Evolutionary conservation across 2,797 vertebrate species (phyloP).

Genomic region (Urocyon cinereoargenteus): DNA sequence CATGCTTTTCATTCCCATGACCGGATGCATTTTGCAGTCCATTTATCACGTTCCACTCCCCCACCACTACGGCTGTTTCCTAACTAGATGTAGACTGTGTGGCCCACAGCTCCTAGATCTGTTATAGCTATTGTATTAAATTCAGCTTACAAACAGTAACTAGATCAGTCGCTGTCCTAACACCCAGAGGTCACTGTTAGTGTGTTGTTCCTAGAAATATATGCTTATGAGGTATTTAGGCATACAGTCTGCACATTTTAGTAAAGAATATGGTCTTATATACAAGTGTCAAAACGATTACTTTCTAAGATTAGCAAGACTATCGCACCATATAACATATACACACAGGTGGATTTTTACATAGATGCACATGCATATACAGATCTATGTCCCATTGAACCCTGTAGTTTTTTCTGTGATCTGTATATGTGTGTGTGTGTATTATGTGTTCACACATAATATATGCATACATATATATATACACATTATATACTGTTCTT

Average conservation of each 20-base stretch:
- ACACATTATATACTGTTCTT: constrained; percentile 23
- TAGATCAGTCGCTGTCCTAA: not conserved
- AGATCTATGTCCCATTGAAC: not conserved
- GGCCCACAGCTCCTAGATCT: not conserved
- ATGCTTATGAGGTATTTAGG: not conserved
- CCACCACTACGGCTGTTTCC: not conserved
- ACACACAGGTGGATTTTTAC: not conserved
- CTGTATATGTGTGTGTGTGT: not conserved
- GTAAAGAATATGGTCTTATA: not conserved
- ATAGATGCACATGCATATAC: not conserved
- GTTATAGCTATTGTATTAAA: not conserved
- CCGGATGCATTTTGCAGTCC: not conserved
- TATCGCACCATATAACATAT: not conserved
- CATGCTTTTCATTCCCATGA: not conserved
- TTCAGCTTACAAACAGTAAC: not conserved
- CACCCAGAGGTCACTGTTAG: not conserved
- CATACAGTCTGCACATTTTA: not conserved
- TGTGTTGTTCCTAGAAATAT: constrained; percentile 21
- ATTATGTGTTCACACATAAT: not conserved
- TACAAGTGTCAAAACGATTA: constrained; percentile 8
- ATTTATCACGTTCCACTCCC: not conserved
- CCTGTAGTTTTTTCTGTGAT: not conserved
- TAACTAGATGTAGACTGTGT: not conserved
- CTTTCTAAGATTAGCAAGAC: constrained; percentile 44
- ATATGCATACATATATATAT: not conserved